Percentiles rank a stretch among this genome's conserved stretches.
Conservation (phyloP, 2,113 vertebrate species). For the Thymallus thymallus region DNA sequence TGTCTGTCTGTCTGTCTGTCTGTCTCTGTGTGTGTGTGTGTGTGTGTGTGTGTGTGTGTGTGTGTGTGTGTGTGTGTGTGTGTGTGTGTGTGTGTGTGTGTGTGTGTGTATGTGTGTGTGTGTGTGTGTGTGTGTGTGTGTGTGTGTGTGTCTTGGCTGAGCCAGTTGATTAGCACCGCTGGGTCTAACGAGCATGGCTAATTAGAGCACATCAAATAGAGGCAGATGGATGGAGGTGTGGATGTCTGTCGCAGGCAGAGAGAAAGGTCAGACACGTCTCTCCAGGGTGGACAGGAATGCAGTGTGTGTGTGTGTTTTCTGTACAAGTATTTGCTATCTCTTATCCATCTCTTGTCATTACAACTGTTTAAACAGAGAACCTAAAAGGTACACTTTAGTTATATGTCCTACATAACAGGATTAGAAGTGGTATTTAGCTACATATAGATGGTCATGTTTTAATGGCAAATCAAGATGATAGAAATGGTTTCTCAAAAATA, state of each 20-base stretch:
- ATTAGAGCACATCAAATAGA: slow-evolving; percentile 67
- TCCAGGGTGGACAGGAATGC: slow-evolving; percentile 15
- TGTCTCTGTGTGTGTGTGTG: slow-evolving; percentile 37
- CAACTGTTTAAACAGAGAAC: neutral
- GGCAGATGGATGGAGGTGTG: slow-evolving; percentile 36
- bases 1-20: slow-evolving; percentile 43
- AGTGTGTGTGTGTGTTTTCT: slow-evolving; percentile 11
- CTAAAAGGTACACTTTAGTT: neutral
- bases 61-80: slow-evolving; percentile 44
- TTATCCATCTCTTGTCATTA: no score
- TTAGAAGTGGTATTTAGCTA: neutral
- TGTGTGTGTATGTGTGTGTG: slow-evolving; percentile 44
- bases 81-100: slow-evolving; percentile 31
- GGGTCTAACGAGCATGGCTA: slow-evolving; percentile 59
- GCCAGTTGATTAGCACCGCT: slow-evolving; percentile 63
- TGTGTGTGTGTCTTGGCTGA: slow-evolving; percentile 1
- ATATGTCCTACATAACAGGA: neutral
- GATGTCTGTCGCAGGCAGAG: slow-evolving; percentile 48
- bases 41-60: slow-evolving; percentile 8
- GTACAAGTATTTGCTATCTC: no score
- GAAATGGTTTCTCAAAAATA: neutral
- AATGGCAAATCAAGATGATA: neutral
- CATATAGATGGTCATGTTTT: neutral
- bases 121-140: slow-evolving; percentile 16
- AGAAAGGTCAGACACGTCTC: slow-evolving; percentile 63